Base-by-base conservation (phyloP, 2,888 invertebrate genomes). In the Sycophila texana region DNA sequence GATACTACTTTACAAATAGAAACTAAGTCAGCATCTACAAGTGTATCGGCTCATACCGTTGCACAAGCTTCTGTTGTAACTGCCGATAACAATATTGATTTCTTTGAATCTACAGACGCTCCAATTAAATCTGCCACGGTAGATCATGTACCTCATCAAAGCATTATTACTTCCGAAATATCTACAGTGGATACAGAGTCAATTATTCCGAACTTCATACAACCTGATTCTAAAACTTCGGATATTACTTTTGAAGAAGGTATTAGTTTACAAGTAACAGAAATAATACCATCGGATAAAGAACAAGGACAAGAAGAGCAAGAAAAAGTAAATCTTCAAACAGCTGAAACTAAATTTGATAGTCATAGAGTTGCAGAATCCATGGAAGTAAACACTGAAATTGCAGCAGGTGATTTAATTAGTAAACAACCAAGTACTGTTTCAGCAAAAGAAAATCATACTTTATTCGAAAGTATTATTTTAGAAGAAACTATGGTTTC, bases 341-440 rank as follows among this genome's bases (percentile, higher is more conserved):
- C 85, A n/a, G 91, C 88, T 68, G 91, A 91, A 4, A 88, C 87
- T 63, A 87, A 89, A 82, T 89, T 86, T 65, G 87, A 92, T 70
- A 90, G 92, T 18, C 92, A 92, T 82, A 91, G 89, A 82, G 93
- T 94, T 85, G 94, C 94, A 18, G 87, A 94, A 74, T 92, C 92
- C 71, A 92, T 92, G 83, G 92, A 94, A 92, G 90, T 93, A 39
- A 89, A 92, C 68, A 86, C 93, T 16, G 90, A 91, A 77, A 89
- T 91, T 39, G 91, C 91, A 85, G 89, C 91, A 14, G 91, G 91
- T 16, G 91, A 92, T 85, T 89, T 92, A n/a, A 83, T 87, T 63
- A 84, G 92, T 4, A 82, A 86, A 53, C 83, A 88, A 81, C 87
- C 84, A 63, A 83, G 86, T 30, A 84, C 87, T 49, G 87, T 88